phyloP scores from a whole-genome alignment of 2,888 invertebrate species.

The Temnothorax unifasciatus region DNA sequence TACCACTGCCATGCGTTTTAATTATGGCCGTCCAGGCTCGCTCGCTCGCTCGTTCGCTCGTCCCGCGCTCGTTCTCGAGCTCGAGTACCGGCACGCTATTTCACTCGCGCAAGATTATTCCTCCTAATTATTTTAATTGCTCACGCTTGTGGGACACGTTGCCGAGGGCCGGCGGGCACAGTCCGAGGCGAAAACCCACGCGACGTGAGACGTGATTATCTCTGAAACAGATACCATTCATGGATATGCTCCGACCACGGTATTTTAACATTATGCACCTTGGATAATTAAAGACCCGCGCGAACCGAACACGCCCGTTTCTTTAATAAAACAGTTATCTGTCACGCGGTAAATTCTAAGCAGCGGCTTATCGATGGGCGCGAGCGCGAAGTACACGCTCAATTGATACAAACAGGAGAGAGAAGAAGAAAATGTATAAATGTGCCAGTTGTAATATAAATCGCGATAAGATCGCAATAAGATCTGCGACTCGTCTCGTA shows the following conservation, averaged over 20 bases:
- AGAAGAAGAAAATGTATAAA: not conserved
- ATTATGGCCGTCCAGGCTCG: slow-evolving; percentile 75
- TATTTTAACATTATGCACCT: slow-evolving; percentile 9
- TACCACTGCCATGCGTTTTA: slow-evolving; percentile 79
- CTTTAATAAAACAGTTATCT: slow-evolving; percentile 18
- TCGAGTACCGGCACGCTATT: slow-evolving; percentile 76
- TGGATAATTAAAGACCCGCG: slow-evolving; percentile 5
- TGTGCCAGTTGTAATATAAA: slow-evolving; percentile 1
- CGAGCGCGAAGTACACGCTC: too few species aligned
- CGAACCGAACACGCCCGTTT: not conserved
- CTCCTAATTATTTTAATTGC: slow-evolving; percentile 83
- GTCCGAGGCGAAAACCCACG: slow-evolving; percentile 20
- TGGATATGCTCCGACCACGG: not conserved
- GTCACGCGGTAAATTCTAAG: not conserved
- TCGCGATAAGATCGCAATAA: not conserved
- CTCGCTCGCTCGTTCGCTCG: slow-evolving; percentile 38
- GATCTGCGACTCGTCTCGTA: slow-evolving; percentile 14
- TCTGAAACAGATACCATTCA: slow-evolving; percentile 37
- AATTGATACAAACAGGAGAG: not conserved
- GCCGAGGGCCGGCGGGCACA: slow-evolving; percentile 2
- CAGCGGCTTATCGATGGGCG: not conserved
- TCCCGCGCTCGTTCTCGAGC: slow-evolving; percentile 58
- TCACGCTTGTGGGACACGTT: slow-evolving; percentile 60
- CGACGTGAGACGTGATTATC: slow-evolving; percentile 47
- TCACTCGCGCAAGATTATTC: slow-evolving; percentile 79